Evolutionary conservation across 2,113 vertebrate genomes (phyloP), one percentile per base, ranked within the genome.

Genomic region (Salminus brasiliensis): DNA sequence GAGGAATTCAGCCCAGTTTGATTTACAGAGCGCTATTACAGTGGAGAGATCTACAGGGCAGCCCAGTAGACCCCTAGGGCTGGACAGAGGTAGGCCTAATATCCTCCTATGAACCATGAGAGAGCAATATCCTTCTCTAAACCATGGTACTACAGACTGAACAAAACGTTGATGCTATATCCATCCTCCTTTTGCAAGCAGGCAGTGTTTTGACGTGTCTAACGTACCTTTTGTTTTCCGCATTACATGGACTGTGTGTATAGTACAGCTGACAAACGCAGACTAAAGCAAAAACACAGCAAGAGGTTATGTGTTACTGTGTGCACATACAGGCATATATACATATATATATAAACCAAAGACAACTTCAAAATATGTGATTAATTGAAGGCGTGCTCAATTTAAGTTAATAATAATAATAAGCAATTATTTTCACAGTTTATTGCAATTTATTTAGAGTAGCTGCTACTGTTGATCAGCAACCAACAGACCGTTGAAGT

Each of bases 71-170:
- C 70, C 72, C 45, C 71, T 16, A 60, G 36, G 13, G 69, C 62
- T 32, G 67, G 29, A 43, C 29, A 55, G 52, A 25, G n/a, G 52
- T 55, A 11, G n/a, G 52, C 7, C 23, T 55, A 21, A 66, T 66
- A 39, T 39, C 32, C 21, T 66, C 62, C 34, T 23, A 66, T 66
- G 7, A 39, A 66, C 78, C 73, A 34, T 27, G 49, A 59, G 23
- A 47, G 72, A 59, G 65, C 72, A 80, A 76, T 79, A 76, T 76
- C 47, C 47, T 76, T 39, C 29, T 9, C 63, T 57, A 67, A 63
- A 45, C 49, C 72, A 65, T 16, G 12, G 53, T 6, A 15, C 5
- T 9, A 67, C 55, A 68, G 18, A 30, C 30, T 30, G 47, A 71
- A 18, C 59, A 39, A 73, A 65, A 66, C 76, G 32, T 18, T 21